Evolutionary conservation across 1,140 invertebrate species (phyloP), one percentile per base, ranked within the genome.

Genomic region (Rhopalosiphum padi): DNA sequence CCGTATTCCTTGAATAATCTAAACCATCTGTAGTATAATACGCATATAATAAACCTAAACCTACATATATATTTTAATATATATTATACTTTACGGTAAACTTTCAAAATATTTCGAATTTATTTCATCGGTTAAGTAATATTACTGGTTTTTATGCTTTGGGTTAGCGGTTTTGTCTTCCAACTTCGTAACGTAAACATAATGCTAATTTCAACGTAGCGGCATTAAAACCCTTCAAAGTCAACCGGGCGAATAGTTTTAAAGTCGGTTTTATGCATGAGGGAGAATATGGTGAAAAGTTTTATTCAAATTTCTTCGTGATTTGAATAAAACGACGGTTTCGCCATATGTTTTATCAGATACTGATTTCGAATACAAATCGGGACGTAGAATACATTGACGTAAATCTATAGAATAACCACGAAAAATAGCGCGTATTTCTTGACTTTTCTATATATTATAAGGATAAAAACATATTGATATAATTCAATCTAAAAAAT

Each of bases 201-300:
- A 51, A 93, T 93, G 91, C 82, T 93, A 93, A 93, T 93, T 93
- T 93, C 46, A 35, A 53, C 48, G 51, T 68, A 48, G 91, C 82
- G n/a, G 82, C 82, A 3, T 41, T 93, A 93, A 93, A 85, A 82
- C 77, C 48, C 82, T 93, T 86, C 77, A 85, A 85, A 93, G 23
- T 53, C 91, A 85, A 86, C 91, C 77, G 23, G 77, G 82, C 18
- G 91, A 93, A 93, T 86, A 86, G 91, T 93, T 93, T 93, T 93
- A 93, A 92, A 93, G 91, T 93, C 82, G 77, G 91, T 93, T 93
- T 93, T 93, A 93, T 93, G 91, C 91, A 93, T 93, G 91, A 93
- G 91, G n/a, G 30, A 46, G 77, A 25, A 51, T 91, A 85, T 35
- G 35, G 91, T 43, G 48, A 55, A 92, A 93, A 53, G 91, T 93